These are phyloP conservation scores for Glaucopsyche alexis DNA, from an alignment of 2,888 invertebrate genomes.

Conservation along the genomic window DNA sequence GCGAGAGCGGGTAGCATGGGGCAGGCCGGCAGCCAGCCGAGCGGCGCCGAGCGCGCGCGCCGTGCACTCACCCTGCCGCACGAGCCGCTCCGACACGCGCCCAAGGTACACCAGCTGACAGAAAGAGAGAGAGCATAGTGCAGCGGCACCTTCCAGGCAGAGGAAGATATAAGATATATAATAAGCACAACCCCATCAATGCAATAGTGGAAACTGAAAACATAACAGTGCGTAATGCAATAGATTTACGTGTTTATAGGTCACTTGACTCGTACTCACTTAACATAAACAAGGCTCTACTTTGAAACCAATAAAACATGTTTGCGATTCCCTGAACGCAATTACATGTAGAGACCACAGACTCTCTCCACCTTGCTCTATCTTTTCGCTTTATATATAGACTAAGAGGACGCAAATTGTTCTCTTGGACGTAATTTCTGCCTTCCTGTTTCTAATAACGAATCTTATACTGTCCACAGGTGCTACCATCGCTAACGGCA, in stretches of 20 bases:
- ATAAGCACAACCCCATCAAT: not conserved
- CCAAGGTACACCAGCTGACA: slow-evolving; percentile 56
- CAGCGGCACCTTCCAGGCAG: not conserved
- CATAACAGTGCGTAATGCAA: not conserved
- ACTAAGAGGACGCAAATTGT: no score
- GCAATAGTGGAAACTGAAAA: not conserved
- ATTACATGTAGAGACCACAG: no score
- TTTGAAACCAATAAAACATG: no score
- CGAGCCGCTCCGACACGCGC: slow-evolving; percentile 65
- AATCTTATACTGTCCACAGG: slow-evolving; percentile 61
- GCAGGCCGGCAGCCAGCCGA: slow-evolving; percentile 72
- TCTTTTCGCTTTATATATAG: no score
- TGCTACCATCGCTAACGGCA: slow-evolving; percentile 84
- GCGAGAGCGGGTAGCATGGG: slow-evolving; percentile 56
- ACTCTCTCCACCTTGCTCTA: no score
- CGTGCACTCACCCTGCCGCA: slow-evolving; percentile 69
- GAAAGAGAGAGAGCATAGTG: not conserved
- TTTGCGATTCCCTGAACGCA: no score
- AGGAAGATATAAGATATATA: not conserved
- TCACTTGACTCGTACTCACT: no score
- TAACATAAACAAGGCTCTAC: no score
- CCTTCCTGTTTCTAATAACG: not conserved
- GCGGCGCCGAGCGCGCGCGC: slow-evolving; percentile 56
- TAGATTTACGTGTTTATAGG: not conserved
- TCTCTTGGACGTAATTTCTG: not conserved